Evolutionary conservation across 2,888 invertebrate genomes (phyloP), one percentile per base, ranked within the genome.

Genomic region (Yponomeuta cagnagella): DNA sequence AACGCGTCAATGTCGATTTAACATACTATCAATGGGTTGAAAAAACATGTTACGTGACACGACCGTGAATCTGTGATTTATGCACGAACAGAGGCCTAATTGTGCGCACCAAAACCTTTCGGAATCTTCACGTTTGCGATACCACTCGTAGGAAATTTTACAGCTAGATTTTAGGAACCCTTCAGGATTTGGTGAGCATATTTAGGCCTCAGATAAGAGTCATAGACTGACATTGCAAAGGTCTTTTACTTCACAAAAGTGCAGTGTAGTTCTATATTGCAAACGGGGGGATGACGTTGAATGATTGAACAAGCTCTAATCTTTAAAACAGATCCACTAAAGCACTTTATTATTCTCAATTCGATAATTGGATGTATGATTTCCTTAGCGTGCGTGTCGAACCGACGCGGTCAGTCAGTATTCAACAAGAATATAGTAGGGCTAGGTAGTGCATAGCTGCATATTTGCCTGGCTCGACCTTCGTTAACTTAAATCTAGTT

Each of bases 311-410:
- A 65, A 15, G 52, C 12, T 58, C 2, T 58, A 58, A 58, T 15
- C 15, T 58, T 15, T 2, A 58, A 58, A 58, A 58, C 52, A 12
- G 52, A 58, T 15, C 15, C 52, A 58, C 12, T 58, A 15, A 58
- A 52, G 30, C 52, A 23, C 63, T 30, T 31, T 33, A 71, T 15
- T 72, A 75, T 73, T 75, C 74, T 77, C 76, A 76, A 78, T 78
- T 76, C 76, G 75, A 75, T 77, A 78, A 79, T 77, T 78, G 77
- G 75, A 76, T 79, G 76, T 72, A 73, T 69, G 70, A 69, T 74
- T 73, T 73, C 70, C 72, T 71, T 37, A 37, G 71, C 70, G 68
- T 72, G 72, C 73, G 71, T 71, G 74, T 73, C 71, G 68, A 37
- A 15, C 52, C 52, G 15, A 58, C 52, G 52, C 52, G 52, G 3